Base-by-base conservation (phyloP, 2,113 vertebrate genomes). In the Chaenogobius annularis region DNA sequence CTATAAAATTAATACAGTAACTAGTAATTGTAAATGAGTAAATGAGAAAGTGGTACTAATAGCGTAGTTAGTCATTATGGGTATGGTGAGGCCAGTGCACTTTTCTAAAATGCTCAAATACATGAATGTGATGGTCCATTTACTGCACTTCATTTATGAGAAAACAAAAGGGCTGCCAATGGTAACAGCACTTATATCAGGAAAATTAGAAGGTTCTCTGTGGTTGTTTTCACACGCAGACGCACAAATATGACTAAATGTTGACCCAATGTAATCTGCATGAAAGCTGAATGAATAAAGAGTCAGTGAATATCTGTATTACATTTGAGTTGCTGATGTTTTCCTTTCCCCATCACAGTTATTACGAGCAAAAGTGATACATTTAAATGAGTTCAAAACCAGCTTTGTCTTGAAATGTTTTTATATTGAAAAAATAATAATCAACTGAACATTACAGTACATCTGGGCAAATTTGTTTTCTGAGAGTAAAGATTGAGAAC, bases 151-250 rank as follows among this genome's bases (percentile, higher is more conserved):
- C 17, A 20, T 26, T 72, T 37, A 52, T 73, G 31, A 59, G 12
- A 20, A 69, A 69, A 63, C 35, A 79, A 64, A 2, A 20, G 31
- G 10, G 3, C 11, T 5, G 19, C 54, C 72, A 75, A 19, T 68
- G 26, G 47, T 26, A 77, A 31, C n/a, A 58, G 40, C 6, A 22
- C n/a, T 68, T 8, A 22, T 22, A 63, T 31, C 65, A 68, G 58
- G 66, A 66, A 46, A 46, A 43, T 31, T 5, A 35, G 58, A 61
- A 61, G 15, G 55, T 58, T 26, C 55, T 54, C 10, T 58, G 55
- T 58, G 8, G 26, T 1, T 61, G 13, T 17, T 13, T 35, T 61
- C 58, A 61, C 14, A 61, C 58, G 13, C 58, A 61, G 23, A 31
- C 10, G 31, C 0, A 26, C 13, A 35, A 17, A 35, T 3, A 13